phyloP scores from a whole-genome alignment of 2,888 invertebrate species.

The Nomada goodeniana region DNA sequence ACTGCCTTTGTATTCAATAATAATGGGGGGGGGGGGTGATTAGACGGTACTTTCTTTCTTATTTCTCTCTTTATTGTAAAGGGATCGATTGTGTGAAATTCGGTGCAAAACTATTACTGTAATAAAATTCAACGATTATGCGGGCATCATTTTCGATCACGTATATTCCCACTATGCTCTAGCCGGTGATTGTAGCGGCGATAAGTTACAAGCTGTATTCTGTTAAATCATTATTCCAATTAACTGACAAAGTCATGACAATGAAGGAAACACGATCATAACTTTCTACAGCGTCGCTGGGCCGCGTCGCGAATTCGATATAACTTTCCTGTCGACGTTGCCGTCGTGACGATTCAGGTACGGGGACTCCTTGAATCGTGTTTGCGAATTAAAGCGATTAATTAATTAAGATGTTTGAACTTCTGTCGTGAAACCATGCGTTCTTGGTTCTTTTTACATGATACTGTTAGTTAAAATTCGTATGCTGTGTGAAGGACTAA shows the following conservation, averaged over 20 bases:
- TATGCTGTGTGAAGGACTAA: too few species aligned
- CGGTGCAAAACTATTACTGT: too few species aligned
- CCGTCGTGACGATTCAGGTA: slow-evolving; percentile 3
- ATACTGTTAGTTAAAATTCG: too few species aligned
- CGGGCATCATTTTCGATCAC: not conserved
- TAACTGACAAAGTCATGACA: slow-evolving; percentile 14
- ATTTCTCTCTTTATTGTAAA: too few species aligned
- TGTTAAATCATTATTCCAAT: slow-evolving; percentile 8
- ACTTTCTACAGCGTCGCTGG: slow-evolving; percentile 11
- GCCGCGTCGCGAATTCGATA: slow-evolving; percentile 12
- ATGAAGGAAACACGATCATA: slow-evolving; percentile 21
- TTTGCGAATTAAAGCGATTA: slow-evolving; percentile 32
- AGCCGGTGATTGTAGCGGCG: not conserved
- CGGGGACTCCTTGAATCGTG: slow-evolving; percentile 2
- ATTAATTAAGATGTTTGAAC: slow-evolving; percentile 20
- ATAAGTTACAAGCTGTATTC: not conserved
- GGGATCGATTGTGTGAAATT: too few species aligned
- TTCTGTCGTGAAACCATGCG: not conserved
- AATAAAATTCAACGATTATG: too few species aligned
- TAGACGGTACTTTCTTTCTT: too few species aligned
- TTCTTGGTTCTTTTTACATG: not conserved
- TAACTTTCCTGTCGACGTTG: slow-evolving; percentile 17
- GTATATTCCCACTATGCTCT: not conserved
- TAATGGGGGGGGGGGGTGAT: too few species aligned
- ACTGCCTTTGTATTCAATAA: too few species aligned